Evolutionary conservation across 2,113 vertebrate genomes (phyloP).

Genomic region (Anseranas semipalmata): DNA sequence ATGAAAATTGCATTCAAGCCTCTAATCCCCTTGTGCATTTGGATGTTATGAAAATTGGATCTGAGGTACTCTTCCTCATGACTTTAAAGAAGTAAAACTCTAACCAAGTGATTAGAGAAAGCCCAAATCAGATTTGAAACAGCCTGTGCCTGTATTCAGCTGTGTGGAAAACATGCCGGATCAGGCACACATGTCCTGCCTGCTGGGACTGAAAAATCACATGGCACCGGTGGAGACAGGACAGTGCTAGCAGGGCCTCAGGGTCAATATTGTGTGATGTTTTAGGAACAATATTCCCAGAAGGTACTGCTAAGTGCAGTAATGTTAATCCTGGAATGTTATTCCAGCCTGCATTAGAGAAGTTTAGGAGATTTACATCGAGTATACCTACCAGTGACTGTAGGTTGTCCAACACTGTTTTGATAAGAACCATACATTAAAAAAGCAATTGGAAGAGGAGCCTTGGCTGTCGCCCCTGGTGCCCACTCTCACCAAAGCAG

Average conservation of each 20-base stretch:
- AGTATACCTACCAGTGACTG: neutral
- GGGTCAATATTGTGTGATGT: too few species aligned
- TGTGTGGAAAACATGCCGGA: rapidly evolving
- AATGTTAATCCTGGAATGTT: too few species aligned
- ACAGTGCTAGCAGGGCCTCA: rapidly evolving
- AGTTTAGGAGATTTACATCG: neutral
- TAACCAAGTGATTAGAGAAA: neutral
- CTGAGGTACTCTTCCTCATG: neutral
- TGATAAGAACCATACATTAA: neutral
- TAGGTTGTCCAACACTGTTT: rapidly evolving
- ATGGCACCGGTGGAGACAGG: rapidly evolving
- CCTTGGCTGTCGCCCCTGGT: rapidly evolving
- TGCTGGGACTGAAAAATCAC: rapidly evolving
- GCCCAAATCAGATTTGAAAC: neutral
- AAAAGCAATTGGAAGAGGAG: neutral
- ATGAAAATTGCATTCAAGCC: neutral
- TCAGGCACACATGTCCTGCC: rapidly evolving
- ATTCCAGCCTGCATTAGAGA: neutral
- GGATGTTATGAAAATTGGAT: neutral
- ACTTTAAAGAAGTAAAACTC: neutral
- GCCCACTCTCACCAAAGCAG: rapidly evolving
- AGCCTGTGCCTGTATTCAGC: neutral
- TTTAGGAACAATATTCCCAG: too few species aligned
- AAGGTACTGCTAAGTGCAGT: neutral
- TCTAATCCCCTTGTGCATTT: neutral